Evolutionary conservation across 2,113 vertebrate genomes (phyloP).

Genomic region (Phaetusa simplex): DNA sequence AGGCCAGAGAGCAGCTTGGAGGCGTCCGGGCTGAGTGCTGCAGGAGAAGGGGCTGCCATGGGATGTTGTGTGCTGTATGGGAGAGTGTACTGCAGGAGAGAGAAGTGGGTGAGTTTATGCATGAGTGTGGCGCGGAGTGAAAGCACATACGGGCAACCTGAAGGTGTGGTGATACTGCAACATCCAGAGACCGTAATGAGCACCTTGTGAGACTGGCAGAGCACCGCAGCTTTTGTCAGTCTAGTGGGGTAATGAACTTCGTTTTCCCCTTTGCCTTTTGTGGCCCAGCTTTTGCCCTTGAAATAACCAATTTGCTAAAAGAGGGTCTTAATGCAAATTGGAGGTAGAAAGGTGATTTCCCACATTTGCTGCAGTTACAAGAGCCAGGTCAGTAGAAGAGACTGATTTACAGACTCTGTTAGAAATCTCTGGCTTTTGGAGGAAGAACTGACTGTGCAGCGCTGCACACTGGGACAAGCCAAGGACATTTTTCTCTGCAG

Average conservation of each 20-base stretch:
- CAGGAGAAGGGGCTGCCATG: neutral
- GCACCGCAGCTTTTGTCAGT: neutral
- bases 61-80: neutral
- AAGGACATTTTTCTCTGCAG: neutral
- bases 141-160: neutral
- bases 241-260: neutral
- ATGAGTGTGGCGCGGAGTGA: neutral
- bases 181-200: neutral
- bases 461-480: neutral
- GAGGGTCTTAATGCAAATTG: neutral
- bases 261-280: neutral
- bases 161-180: neutral
- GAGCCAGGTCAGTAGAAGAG: neutral
- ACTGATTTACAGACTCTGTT: neutral
- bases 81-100: accelerated
- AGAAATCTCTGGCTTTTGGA: neutral
- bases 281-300: neutral
- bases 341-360: neutral
- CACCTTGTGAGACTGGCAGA: neutral
- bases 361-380: neutral
- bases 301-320: neutral
- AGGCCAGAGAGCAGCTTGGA: neutral
- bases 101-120: neutral
- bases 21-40: neutral
- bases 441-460: neutral